Percentiles rank a stretch among this genome's conserved stretches.
These are phyloP conservation scores for Microcebus griseorufus DNA, from an alignment of 2,113 vertebrate genomes.

Conservation along the genomic window DNA sequence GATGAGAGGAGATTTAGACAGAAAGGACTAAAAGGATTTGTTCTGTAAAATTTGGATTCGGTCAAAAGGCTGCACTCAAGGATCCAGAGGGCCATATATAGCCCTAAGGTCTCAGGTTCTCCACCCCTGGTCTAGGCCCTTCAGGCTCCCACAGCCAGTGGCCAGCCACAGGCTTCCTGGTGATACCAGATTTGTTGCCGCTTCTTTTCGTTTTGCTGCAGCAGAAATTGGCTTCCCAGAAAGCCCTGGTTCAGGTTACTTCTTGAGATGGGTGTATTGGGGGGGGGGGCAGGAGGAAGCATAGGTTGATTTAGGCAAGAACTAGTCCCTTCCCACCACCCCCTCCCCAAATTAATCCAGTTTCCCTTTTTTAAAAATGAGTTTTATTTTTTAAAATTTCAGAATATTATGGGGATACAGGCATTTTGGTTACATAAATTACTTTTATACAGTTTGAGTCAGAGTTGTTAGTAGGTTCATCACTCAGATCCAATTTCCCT, in stretches of 20 bases:
- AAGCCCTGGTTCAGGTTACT: slow-evolving; percentile 61
- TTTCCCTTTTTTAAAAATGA: neutral
- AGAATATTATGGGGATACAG: no score
- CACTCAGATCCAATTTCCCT: no score
- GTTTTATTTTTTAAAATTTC: no score
- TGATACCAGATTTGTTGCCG: neutral
- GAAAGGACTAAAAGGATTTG: neutral
- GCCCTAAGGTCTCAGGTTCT: no score
- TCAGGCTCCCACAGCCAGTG: neutral
- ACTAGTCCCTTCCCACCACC: neutral
- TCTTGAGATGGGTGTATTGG: neutral
- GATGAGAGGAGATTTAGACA: neutral
- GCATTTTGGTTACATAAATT: no score
- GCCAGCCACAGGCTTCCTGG: slow-evolving; percentile 32
- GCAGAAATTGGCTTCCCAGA: slow-evolving; percentile 52
- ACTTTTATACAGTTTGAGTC: no score
- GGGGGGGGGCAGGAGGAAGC: no score
- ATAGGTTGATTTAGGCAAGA: slow-evolving; percentile 9
- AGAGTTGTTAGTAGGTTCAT: no score
- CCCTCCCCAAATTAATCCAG: neutral
- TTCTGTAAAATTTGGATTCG: no score
- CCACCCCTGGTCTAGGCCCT: neutral
- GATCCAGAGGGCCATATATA: no score
- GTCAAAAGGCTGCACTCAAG: no score
- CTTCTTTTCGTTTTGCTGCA: slow-evolving; percentile 33